Evolutionary conservation across 2,888 invertebrate species (phyloP).

Genomic region (Mythimna ferrago): DNA sequence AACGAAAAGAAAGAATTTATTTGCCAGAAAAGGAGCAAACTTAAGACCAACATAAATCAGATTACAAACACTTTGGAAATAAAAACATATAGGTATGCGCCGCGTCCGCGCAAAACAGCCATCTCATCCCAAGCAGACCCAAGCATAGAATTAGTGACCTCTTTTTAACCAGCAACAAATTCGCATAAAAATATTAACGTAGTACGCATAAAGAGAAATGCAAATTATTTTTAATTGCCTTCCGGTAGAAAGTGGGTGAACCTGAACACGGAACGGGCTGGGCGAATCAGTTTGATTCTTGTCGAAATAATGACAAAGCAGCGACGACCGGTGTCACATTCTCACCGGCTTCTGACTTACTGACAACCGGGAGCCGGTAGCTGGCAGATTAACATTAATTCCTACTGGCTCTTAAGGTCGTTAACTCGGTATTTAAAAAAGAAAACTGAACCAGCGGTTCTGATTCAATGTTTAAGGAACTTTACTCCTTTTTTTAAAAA

Average conservation of each 20-base stretch:
- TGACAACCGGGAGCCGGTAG: slow-evolving; percentile 53
- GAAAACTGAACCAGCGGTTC: background rate
- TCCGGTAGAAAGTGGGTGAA: slow-evolving; percentile 90
- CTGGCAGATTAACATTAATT: slow-evolving; percentile 59
- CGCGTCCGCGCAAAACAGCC: too few species aligned
- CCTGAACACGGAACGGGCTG: slow-evolving; percentile 82
- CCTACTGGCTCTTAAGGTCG: slow-evolving; percentile 24
- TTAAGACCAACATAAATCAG: too few species aligned
- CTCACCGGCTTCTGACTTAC: slow-evolving; percentile 52
- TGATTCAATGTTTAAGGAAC: background rate
- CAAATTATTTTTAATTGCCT: slow-evolving; percentile 89
- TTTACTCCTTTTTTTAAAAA: too few species aligned
- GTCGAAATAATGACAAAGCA: slow-evolving; percentile 83
- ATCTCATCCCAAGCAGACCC: background rate
- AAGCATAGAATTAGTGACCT: slow-evolving; percentile 57
- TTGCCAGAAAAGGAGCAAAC: too few species aligned
- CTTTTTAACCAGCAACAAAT: slow-evolving; percentile 67
- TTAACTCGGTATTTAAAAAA: slow-evolving; percentile 11
- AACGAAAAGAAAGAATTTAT: too few species aligned
- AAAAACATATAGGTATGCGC: too few species aligned
- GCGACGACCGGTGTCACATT: slow-evolving; percentile 68
- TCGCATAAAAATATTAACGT: slow-evolving; percentile 76
- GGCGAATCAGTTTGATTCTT: slow-evolving; percentile 80
- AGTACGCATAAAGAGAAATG: slow-evolving; percentile 84
- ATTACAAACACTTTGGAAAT: too few species aligned